These are phyloP conservation scores for Misgurnus anguillicaudatus DNA, from an alignment of 2,113 vertebrate species.

Conservation along the genomic window DNA sequence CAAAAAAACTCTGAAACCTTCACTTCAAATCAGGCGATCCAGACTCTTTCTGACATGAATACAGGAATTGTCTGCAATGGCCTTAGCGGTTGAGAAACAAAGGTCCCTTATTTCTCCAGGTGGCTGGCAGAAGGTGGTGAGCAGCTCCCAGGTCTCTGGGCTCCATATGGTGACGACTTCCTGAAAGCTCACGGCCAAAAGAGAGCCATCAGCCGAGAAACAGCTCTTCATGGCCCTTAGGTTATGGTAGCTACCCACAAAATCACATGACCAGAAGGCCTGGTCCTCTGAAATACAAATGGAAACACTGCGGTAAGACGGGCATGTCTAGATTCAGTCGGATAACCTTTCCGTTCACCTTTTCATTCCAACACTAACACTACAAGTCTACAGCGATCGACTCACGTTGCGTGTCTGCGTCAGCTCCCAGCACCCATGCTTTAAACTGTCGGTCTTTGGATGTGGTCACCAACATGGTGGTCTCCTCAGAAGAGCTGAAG, in stretches of 20 bases:
- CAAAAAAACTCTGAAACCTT: not conserved
- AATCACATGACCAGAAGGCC: slow-evolving; percentile 92
- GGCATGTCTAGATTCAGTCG: slow-evolving; percentile 8
- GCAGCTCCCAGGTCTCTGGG: slow-evolving; percentile 86
- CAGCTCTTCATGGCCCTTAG: slow-evolving; percentile 84
- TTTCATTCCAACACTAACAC: slow-evolving; percentile 26
- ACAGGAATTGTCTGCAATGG: not conserved
- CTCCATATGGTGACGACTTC: slow-evolving; percentile 91
- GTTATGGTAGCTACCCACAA: slow-evolving; percentile 88
- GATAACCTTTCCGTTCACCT: not conserved
- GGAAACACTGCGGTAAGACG: not conserved
- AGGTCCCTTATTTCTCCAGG: slow-evolving; percentile 83
- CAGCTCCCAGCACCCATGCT: slow-evolving; percentile 83
- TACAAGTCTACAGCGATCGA: not conserved
- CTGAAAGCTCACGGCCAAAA: slow-evolving; percentile 89
- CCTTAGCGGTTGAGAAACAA: not conserved
- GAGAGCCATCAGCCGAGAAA: slow-evolving; percentile 92
- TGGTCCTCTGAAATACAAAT: slow-evolving; percentile 68
- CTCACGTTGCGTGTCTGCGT: slow-evolving; percentile 71
- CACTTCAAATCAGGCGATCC: too few relatives aligned
- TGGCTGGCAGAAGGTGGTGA: slow-evolving; percentile 89
- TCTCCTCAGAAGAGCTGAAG: slow-evolving; percentile 75
- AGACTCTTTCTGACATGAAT: not conserved
- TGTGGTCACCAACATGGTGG: slow-evolving; percentile 81
- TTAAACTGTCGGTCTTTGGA: slow-evolving; percentile 89